Percentiles rank a stretch among this genome's conserved stretches.
Conservation (phyloP, 2,888 invertebrate genomes). For the Cacoxenus indagator region DNA sequence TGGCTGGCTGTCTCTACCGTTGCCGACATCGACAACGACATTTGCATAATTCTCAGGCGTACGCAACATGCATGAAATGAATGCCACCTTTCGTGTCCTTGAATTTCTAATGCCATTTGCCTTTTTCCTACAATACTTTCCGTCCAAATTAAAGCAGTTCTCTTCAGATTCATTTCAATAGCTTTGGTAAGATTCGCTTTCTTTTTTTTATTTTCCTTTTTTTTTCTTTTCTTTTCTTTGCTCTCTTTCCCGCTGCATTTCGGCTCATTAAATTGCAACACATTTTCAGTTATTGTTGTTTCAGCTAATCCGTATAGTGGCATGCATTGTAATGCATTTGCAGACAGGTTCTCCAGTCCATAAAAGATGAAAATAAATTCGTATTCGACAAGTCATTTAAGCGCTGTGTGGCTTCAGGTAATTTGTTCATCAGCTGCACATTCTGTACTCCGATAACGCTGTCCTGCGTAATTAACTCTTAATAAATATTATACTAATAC, state of each 20-base stretch:
- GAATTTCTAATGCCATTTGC: constrained; percentile 13
- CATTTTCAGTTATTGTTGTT: background rate
- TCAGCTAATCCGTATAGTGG: background rate
- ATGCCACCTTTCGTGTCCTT: constrained; percentile 2
- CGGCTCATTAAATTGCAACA: background rate
- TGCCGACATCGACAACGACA: background rate
- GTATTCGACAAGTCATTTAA: background rate
- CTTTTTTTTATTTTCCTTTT: background rate
- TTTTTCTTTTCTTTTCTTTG: background rate
- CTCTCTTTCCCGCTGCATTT: background rate
- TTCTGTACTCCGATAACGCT: too few relatives aligned
- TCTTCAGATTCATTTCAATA: too few relatives aligned
- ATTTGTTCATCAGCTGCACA: too few relatives aligned
- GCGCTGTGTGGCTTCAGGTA: too few relatives aligned
- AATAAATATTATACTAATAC: too few relatives aligned
- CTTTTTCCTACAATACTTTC: background rate
- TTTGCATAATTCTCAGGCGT: constrained; percentile 19
- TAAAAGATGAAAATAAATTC: background rate
- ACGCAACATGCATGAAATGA: constrained; percentile 6
- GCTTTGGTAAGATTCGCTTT: too few relatives aligned
- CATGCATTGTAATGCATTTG: background rate
- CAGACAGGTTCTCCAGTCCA: background rate
- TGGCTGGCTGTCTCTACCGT: background rate
- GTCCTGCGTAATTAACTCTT: too few relatives aligned
- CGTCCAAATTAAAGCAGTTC: too few relatives aligned